Evolutionary conservation across 1,140 invertebrate genomes (phyloP), one percentile per base, ranked within the genome.

Genomic region (Episyrphus balteatus): DNA sequence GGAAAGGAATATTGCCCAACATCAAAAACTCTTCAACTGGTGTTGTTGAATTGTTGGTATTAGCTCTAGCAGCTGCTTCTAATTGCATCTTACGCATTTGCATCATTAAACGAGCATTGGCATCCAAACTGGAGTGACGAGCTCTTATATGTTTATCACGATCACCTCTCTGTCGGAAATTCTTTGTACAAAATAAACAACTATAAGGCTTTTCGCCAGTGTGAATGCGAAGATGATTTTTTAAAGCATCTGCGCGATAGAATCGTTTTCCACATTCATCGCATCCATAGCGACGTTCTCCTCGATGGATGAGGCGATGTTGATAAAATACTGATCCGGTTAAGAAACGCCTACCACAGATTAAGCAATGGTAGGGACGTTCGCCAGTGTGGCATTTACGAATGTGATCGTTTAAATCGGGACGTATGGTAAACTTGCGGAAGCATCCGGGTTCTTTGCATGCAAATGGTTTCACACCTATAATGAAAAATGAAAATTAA

Each of bases 211-310:
- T 73, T 55, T 83, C 81, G 17, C 82, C 81, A 0, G 81, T 83
- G 55, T 84, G 82, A 34, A 81, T 82, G 32, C 81, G 69, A 50
- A 79, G 77, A 53, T 81, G 79, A 47, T 73, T 73, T 34, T 77
- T 78, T 6, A 78, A 51, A 5, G 75, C 75, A 52, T 78, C 76
- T 2, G 76, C 75, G 15, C 76, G 68, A 51, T 77, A 77, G 49
- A 78, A 78, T 5, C 74, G 59, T 58, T 77, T 78, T 8, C 73
- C 68, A 38, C 76, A 78, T 47, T 83, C 74, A 44, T 81, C 76
- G 56, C 86, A 88, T 51, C 76, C 79, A 59, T 85, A 86, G 18
- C 85, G 80, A 39, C 84, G 67, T 65, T 92, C 88, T 1, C 88
- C 85, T 0, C 83, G 86, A 59, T 89, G 86, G 36, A 84, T 86